Evolutionary conservation across 2,113 vertebrate species (phyloP), one percentile per base, ranked within the genome.

Genomic region (Hemichromis elongatus): DNA sequence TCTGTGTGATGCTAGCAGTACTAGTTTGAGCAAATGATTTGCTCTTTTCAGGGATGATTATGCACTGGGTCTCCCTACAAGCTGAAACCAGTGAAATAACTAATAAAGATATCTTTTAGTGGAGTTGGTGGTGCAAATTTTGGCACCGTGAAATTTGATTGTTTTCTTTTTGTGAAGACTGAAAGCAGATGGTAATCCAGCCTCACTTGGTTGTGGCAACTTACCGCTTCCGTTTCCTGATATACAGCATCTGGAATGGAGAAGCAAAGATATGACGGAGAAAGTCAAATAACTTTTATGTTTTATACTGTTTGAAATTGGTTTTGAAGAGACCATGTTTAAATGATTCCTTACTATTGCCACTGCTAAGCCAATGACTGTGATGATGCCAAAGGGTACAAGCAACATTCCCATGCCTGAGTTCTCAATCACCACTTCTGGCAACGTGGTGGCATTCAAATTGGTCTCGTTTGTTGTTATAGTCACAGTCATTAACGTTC

Each of bases 211-310:
- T 16, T 75, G 16, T 54, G n/a, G 30, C 9, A 81, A 89, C 96
- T 96, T 95, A 99, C 98, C 98, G 97, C 94, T 98, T 99, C 88
- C 96, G 96, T 95, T 99, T 99, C 93, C 98, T 97, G 95, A 99
- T 97, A 86, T 99, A 99, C 85, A 99, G 95, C 95, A 99, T 97
- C 98, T 99, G 90, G 35, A 92, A 86, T 61, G 93, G 52, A 96
- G 92, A 94, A 61, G 70, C 21, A 82, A 5, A 81, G 42, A 50
- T 50, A 12, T 50, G 45, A 52, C 1, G 28, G 70, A 30, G 9
- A 79, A 33, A 26, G 8, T 33, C 16, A 75, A 79, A 85, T 13
- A 16, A 37, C 18, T 75, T 83, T 77, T 77, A n/a, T n/a, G 35
- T 35, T 63, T 79, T 56, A 21, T 40, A 12, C 33, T 68, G 7